Evolutionary conservation across 2,797 vertebrate genomes (phyloP).

Genomic region (Thaleichthys pacificus): DNA sequence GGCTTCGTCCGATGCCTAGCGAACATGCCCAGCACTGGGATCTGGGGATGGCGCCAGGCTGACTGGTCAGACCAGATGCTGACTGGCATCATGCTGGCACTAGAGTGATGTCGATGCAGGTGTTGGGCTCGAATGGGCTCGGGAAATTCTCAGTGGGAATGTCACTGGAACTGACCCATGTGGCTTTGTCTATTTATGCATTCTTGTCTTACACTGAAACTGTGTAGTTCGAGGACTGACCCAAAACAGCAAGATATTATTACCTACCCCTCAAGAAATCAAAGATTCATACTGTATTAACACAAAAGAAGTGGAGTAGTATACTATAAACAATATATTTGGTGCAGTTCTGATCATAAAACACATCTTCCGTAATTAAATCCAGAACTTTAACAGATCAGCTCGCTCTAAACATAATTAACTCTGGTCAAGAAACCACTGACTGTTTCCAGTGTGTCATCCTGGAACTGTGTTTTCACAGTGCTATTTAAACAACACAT

Average conservation of each 20-base stretch:
- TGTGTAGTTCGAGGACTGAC: not conserved
- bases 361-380: too few relatives aligned
- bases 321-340: too few relatives aligned
- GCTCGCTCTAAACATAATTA: not conserved
- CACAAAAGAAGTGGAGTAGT: too few relatives aligned
- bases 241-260: not conserved
- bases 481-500: not conserved
- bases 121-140: constrained; percentile 43
- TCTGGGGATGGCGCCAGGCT: constrained; percentile 37
- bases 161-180: constrained; percentile 26
- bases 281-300: not conserved
- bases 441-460: not conserved
- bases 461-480: not conserved
- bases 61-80: constrained; percentile 32
- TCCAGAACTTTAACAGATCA: not conserved
- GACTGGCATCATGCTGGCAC: constrained; percentile 44
- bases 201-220: not conserved
- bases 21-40: constrained; percentile 29
- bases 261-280: not conserved
- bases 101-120: constrained; percentile 49
- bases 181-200: constrained; percentile 9
- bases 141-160: constrained; percentile 32
- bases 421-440: not conserved
- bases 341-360: too few relatives aligned
- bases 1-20: constrained; percentile 34